Evolutionary conservation across 2,888 invertebrate species (phyloP), one percentile per base, ranked within the genome.

Genomic region (Sphaeridia pumilis): DNA sequence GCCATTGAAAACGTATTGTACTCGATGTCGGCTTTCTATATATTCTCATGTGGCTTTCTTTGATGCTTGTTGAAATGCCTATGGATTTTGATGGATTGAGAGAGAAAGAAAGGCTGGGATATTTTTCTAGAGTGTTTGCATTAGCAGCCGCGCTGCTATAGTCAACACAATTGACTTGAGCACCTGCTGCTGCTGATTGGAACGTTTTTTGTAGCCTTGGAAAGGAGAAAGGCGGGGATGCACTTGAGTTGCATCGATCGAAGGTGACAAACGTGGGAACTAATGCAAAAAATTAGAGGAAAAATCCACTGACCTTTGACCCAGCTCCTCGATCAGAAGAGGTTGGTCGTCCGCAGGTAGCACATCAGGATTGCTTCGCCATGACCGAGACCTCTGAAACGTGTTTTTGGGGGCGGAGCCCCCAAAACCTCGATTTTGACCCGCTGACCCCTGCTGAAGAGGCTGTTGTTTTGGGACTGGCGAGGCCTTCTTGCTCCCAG

Each of bases 301-400:
- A 38, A 17, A 38, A 17, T 5, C n/a, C n/a, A 14, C 38, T 38
- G 20, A 38, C 38, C 38, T 38, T 38, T 14, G 20, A 17, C 20
- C 38, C 17, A 38, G 20, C 12, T 38, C 26, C 10, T 25, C n/a
- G n/a, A n/a, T n/a, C n/a, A 7, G 20, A 36, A 36, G 3, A 4
- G 17, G 20, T 3, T 20, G 36, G 14, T 31, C 34, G 34, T 12
- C n/a, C n/a, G n/a, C n/a, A n/a, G n/a, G n/a, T n/a, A n/a, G n/a
- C n/a, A 63, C 59, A 50, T 63, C 63, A 5, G 60, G 57, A 2
- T 60, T 60, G 34, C 60, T 60, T 45, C 59, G 55, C 63, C 63
- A 63, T 36, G 59, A 58, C 10, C 58, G 49, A n/a, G 59, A 54
- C 12, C 54, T 28, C 2, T 38, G 21, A 5, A 46, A 41, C 26